These are phyloP conservation scores for Myiotriccus ornatus DNA, from an alignment of 2,797 vertebrate species.

Conservation along the genomic window DNA sequence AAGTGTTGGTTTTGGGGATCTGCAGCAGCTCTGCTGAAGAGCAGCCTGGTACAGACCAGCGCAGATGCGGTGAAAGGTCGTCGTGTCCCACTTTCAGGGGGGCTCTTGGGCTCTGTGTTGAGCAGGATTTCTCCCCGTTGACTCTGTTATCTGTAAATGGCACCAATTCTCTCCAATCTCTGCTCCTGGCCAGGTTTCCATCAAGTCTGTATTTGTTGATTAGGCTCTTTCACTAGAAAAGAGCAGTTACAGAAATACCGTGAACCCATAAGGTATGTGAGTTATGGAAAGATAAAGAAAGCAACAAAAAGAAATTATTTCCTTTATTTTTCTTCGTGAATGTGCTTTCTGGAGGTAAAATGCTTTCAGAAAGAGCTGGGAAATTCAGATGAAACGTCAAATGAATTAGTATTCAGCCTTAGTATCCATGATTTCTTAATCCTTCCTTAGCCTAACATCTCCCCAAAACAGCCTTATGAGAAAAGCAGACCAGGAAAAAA, in stretches of 20 bases:
- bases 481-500: slow-evolving; percentile 17
- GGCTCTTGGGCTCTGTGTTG: background rate
- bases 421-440: slow-evolving; percentile 31
- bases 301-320: background rate
- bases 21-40: background rate
- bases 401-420: slow-evolving; percentile 15
- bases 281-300: background rate
- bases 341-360: background rate
- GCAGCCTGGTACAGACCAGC: background rate
- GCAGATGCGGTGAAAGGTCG: rapidly evolving
- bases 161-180: background rate
- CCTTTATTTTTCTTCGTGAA: background rate
- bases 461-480: background rate
- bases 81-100: background rate
- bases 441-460: slow-evolving; percentile 29
- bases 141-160: background rate
- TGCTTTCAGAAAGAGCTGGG: background rate
- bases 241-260: background rate
- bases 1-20: background rate
- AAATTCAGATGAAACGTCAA: slow-evolving; percentile 26
- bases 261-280: background rate
- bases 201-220: background rate
- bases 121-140: background rate
- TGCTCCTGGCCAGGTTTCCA: background rate
- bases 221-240: background rate